phyloP scores from a whole-genome alignment of 2,888 invertebrate species.

The Epsilonema sp. region DNA sequence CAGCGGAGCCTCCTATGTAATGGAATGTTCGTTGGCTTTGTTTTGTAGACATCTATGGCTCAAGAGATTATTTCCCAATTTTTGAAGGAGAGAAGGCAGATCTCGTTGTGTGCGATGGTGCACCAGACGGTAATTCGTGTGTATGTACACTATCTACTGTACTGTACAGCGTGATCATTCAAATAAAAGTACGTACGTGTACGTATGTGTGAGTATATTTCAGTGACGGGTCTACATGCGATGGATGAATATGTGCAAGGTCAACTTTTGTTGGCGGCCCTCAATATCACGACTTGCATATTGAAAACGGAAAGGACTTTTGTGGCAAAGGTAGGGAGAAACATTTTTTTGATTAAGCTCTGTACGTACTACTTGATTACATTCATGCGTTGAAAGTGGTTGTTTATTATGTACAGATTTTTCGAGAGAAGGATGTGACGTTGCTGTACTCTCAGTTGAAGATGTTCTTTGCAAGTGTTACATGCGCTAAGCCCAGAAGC shows the following conservation, averaged over 20 bases:
- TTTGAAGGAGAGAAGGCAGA: slow-evolving; percentile 76
- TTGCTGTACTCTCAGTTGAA: slow-evolving; percentile 68
- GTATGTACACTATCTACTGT: not conserved
- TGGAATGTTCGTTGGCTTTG: too few species aligned
- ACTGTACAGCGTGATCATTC: too few species aligned
- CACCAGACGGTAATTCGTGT: slow-evolving; percentile 51
- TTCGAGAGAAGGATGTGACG: slow-evolving; percentile 75
- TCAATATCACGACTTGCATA: slow-evolving; percentile 86
- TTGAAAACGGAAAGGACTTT: slow-evolving; percentile 65
- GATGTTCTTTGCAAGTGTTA: slow-evolving; percentile 69
- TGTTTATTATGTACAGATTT: slow-evolving; percentile 43
- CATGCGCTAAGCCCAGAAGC: slow-evolving; percentile 77
- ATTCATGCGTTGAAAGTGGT: too few species aligned
- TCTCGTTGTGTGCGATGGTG: slow-evolving; percentile 91
- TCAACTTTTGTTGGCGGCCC: slow-evolving; percentile 75
- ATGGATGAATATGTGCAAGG: slow-evolving; percentile 95
- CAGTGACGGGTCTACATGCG: slow-evolving; percentile 87
- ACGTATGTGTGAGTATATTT: slow-evolving; percentile 13
- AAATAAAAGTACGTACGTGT: too few species aligned
- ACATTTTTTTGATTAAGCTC: too few species aligned
- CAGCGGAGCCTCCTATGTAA: too few species aligned
- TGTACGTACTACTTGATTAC: too few species aligned
- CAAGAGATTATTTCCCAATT: slow-evolving; percentile 65
- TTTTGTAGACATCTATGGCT: slow-evolving; percentile 35
- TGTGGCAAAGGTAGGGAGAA: slow-evolving; percentile 54